Base-by-base conservation (phyloP, 1,140 invertebrate species). In the Bombus impatiens region DNA sequence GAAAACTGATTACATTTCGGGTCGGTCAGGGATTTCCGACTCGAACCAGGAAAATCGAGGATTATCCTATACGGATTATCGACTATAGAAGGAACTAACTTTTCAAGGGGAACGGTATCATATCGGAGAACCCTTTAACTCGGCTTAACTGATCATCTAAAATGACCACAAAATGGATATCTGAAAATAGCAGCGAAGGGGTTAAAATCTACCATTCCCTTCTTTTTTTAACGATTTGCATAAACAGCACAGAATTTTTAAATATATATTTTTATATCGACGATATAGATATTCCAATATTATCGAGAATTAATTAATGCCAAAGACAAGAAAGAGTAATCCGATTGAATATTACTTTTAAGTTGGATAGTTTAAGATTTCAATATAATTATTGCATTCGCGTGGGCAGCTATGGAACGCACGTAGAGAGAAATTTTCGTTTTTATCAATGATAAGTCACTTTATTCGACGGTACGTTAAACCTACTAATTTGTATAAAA, bases 1-100 rank as follows among this genome's bases (percentile, higher is more conserved):
- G n/a, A 62, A 72, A 82, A 86, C 84, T 78, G 84, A 88, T 86
- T 81, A 86, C 65, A 47, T 88, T 71, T 78, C 78, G 59, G 44
- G 47, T 25, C 59, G 65, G 40, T 25, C 74, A 67, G 75, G 32
- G 37, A 86, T 71, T 71, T 28, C 76, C 75, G 57, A 77, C 88
- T 76, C n/a, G 44, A 79, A 71, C 53, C 53, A 71, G 68, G 67
- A 47, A 74, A 25, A 78, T 75, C 68, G 68, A 82, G 83, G 78
- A 88, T 89, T 82, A 86, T 76, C 28, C 53, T 25, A 10, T 3
- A 25, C 40, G 68, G 68, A 79, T 85, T 80, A 85, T 80, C 75
- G 75, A 22, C 65, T 71, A 35, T 47, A 25, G 35, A 62, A 28
- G 40, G 28, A 85, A 47, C 3, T 57, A 74, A 80, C 67, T 72